Percentiles rank a stretch among this genome's conserved stretches.
phyloP scores from a whole-genome alignment of 2,797 vertebrate species.

The Hemibagrus guttatus region DNA sequence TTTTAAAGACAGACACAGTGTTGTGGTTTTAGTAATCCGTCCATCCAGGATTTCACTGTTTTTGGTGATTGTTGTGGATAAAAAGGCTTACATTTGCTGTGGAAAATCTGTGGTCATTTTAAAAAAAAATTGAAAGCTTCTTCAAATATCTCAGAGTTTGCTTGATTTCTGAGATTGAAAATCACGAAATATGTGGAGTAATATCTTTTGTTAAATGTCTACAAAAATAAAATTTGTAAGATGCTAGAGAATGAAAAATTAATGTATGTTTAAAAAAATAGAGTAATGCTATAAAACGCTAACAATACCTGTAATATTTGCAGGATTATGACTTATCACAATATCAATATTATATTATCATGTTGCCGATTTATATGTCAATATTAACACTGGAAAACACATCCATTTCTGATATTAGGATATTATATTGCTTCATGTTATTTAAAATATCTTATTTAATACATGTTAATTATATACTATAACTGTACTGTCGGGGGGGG shows the following conservation, averaged over 20 bases:
- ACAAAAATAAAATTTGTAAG: neutral
- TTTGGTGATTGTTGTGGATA: too few relatives aligned
- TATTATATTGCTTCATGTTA: neutral
- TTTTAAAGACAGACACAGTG: neutral
- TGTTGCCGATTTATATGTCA: neutral
- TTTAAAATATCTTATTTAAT: neutral
- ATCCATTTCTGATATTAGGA: neutral
- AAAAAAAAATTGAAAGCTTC: too few relatives aligned
- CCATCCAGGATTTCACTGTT: too few relatives aligned
- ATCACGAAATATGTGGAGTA: too few relatives aligned
- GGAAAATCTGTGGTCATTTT: too few relatives aligned
- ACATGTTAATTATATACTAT: neutral
- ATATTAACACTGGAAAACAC: neutral
- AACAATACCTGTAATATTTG: neutral
- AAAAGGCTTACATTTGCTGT: too few relatives aligned
- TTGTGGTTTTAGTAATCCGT: neutral
- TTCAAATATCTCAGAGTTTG: too few relatives aligned
- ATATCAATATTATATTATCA: neutral
- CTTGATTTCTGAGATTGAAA: too few relatives aligned
- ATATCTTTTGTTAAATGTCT: neutral
- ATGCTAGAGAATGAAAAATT: neutral
- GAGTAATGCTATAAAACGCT: neutral
- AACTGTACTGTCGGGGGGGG: neutral
- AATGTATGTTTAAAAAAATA: neutral
- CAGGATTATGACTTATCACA: neutral